These are phyloP conservation scores for Gallinago media DNA, from an alignment of 2,113 vertebrate species.

Conservation along the genomic window DNA sequence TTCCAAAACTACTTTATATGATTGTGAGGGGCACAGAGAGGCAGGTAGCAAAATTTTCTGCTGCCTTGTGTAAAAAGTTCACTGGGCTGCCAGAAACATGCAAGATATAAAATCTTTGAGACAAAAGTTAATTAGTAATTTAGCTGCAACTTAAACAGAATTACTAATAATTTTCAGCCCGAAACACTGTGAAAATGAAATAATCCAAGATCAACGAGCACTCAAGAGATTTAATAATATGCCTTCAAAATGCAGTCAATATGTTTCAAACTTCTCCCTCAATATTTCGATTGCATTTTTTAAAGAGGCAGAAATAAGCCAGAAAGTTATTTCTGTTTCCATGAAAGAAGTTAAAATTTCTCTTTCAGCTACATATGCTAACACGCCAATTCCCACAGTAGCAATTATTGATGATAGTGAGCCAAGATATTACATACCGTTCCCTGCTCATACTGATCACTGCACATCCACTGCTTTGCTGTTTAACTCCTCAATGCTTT, in stretches of 20 bases:
- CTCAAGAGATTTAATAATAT: slow-evolving; percentile 50
- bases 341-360: slow-evolving; percentile 7
- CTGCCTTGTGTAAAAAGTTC: background rate
- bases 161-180: slow-evolving; percentile 37
- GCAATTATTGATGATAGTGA: background rate
- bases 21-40: slow-evolving; percentile 1
- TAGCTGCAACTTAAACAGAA: slow-evolving; percentile 53
- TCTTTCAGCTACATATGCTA: slow-evolving; percentile 38
- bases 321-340: slow-evolving; percentile 32
- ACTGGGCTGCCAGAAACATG: background rate
- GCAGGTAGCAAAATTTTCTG: background rate
- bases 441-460: slow-evolving; percentile 15
- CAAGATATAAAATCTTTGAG: background rate
- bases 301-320: slow-evolving; percentile 33
- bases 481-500: background rate
- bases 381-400: slow-evolving; percentile 5
- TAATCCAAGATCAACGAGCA: slow-evolving; percentile 37
- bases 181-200: slow-evolving; percentile 25
- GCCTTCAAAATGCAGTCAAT: slow-evolving; percentile 54
- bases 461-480: background rate
- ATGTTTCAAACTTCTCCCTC: slow-evolving; percentile 44
- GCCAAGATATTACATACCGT: background rate
- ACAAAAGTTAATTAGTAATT: slow-evolving; percentile 54
- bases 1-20: slow-evolving; percentile 45
- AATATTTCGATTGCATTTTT: slow-evolving; percentile 36